These are phyloP conservation scores for Probosciger aterrimus DNA, from an alignment of 2,113 vertebrate genomes.

Conservation along the genomic window DNA sequence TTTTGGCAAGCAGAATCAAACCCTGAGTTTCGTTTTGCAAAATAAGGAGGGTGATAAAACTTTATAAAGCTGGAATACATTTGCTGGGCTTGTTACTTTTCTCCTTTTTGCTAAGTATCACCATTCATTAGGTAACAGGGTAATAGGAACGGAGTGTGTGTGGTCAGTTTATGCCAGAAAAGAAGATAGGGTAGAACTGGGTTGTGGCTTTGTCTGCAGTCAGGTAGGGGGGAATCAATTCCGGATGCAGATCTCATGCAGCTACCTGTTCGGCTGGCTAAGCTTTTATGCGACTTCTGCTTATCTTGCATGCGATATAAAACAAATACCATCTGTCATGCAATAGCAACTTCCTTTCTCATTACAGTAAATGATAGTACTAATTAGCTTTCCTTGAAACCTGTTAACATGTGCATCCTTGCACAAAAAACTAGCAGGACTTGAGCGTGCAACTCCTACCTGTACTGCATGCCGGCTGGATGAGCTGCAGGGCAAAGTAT, in stretches of 20 bases:
- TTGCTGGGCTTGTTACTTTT: not conserved
- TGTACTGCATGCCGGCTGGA: not conserved
- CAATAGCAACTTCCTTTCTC: constrained; percentile 52
- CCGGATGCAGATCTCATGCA: not conserved
- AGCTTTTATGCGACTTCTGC: constrained; percentile 40
- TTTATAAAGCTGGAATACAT: not conserved
- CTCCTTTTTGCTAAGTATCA: not conserved
- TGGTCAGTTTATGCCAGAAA: not conserved
- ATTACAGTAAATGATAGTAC: constrained; percentile 62
- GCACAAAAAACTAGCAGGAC: not conserved
- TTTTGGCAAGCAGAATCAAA: not conserved
- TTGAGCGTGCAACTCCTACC: not conserved
- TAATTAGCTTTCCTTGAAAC: constrained; percentile 68
- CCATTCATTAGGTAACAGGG: not conserved
- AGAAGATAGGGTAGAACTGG: not conserved
- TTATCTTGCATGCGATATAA: constrained; percentile 67
- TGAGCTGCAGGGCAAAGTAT: not conserved
- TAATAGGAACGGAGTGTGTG: accelerated
- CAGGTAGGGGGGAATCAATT: not conserved
- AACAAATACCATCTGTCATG: constrained; percentile 73
- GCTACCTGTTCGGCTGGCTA: constrained; percentile 21
- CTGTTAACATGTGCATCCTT: constrained; percentile 51
- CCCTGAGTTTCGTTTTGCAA: not conserved
- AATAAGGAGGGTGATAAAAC: not conserved
- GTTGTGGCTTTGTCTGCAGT: not conserved